Evolutionary conservation across 2,888 invertebrate genomes (phyloP).

Genomic region (Gymnoscelis rufifasciata): DNA sequence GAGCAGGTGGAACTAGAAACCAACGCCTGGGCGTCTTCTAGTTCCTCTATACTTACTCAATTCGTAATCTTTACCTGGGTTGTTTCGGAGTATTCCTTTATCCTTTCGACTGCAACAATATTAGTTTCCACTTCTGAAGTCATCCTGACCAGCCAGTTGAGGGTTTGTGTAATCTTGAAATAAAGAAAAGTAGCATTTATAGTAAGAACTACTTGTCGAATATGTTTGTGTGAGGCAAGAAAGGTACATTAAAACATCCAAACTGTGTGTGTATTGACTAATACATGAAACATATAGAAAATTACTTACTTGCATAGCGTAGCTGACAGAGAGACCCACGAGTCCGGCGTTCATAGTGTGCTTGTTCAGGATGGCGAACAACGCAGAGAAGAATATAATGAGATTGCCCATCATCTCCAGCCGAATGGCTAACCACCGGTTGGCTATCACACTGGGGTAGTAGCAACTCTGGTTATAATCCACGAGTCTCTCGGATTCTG

Average conservation of each 20-base stretch:
- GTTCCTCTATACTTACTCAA: too few relatives aligned
- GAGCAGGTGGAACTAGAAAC: too few relatives aligned
- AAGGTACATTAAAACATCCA: too few relatives aligned
- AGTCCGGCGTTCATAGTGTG: constrained; percentile 86
- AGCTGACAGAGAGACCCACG: constrained; percentile 93
- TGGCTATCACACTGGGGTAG: constrained; percentile 94
- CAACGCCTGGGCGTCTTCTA: too few relatives aligned
- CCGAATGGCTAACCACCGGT: constrained; percentile 96
- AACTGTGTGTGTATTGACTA: too few relatives aligned
- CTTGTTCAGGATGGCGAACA: constrained; percentile 92
- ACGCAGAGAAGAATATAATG: constrained; percentile 95
- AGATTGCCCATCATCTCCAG: constrained; percentile 98
- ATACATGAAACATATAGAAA: too few relatives aligned
- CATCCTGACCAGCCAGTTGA: constrained; percentile 98
- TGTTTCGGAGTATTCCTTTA: constrained; percentile 96
- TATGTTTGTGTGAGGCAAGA: too few relatives aligned
- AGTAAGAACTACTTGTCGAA: too few relatives aligned
- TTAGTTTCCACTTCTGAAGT: constrained; percentile 98
- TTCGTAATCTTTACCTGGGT: constrained; percentile 72
- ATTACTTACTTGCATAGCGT: constrained; percentile 85
- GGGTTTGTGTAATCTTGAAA: constrained; percentile 91
- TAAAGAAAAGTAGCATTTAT: too few relatives aligned
- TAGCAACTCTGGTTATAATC: constrained; percentile 96
- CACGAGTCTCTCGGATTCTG: constrained; percentile 92
- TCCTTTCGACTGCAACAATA: constrained; percentile 97